Evolutionary conservation across 2,888 invertebrate genomes (phyloP).

Genomic region (Gandaritis pyraliata): DNA sequence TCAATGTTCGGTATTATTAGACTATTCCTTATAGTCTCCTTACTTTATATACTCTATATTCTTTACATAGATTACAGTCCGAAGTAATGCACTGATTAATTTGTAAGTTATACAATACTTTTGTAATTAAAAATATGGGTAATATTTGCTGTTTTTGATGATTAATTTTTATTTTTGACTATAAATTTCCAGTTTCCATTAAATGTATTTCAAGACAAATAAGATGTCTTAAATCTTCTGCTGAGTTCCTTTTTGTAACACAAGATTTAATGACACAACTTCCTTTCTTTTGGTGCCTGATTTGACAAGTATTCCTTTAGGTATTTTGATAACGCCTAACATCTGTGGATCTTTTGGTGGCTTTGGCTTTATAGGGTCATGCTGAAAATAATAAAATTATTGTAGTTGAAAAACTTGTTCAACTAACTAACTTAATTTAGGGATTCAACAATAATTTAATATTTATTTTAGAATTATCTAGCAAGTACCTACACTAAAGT

Average conservation of each 20-base stretch:
- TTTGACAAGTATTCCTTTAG: constrained; percentile 57
- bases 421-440: background rate
- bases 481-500: background rate
- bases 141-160: background rate
- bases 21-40: constrained; percentile 62
- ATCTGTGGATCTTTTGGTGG: constrained; percentile 41
- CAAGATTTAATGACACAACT: constrained; percentile 59
- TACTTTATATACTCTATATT: constrained; percentile 76
- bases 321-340: constrained; percentile 59
- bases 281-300: constrained; percentile 57
- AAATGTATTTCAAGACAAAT: background rate
- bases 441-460: background rate
- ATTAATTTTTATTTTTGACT: background rate
- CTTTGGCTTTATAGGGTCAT: constrained; percentile 34
- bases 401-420: background rate
- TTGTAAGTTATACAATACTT: constrained; percentile 13
- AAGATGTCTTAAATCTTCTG: constrained; percentile 10
- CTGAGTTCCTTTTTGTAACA: constrained; percentile 53
- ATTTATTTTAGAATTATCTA: constrained; percentile 10
- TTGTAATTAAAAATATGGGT: constrained; percentile 12
- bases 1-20: constrained; percentile 84
- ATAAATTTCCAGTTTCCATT: constrained; percentile 4
- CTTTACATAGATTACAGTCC: constrained; percentile 73
- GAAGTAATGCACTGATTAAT: constrained; percentile 52
- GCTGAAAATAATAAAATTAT: constrained; percentile 47